These are phyloP conservation scores for Axinella damicornis DNA, from an alignment of 37 sponge, comb jelly and placozoan species.

Conservation along the genomic window DNA sequence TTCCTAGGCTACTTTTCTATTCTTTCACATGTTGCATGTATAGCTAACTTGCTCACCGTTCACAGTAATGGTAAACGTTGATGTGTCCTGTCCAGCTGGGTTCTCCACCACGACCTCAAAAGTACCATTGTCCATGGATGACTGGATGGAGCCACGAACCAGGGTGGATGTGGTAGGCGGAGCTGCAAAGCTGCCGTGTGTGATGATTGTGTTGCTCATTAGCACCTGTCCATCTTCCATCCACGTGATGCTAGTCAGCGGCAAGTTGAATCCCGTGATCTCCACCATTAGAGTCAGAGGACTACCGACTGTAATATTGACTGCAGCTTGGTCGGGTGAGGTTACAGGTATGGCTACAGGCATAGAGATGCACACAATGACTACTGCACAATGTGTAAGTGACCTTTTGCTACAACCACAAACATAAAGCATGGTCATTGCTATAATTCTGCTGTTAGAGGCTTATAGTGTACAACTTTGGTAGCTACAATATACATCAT, in stretches of 20 bases:
- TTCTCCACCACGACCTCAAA: conserved; percentile 27
- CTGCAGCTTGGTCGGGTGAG: no score
- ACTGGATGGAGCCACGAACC: background rate
- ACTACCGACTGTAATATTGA: background rate
- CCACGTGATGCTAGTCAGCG: conserved; percentile 18
- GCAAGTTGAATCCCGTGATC: conserved; percentile 44
- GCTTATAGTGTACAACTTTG: no score
- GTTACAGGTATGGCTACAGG: no score
- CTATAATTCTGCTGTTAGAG: no score
- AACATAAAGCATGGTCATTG: no score
- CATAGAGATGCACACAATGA: no score
- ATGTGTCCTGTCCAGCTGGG: conserved; percentile 7
- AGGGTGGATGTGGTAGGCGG: conserved; percentile 5
- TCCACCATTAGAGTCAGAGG: background rate
- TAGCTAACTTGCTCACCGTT: conserved; percentile 8
- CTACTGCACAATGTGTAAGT: no score
- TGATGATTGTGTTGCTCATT: conserved; percentile 1
- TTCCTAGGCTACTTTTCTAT: no score
- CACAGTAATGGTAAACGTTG: conserved; percentile 25
- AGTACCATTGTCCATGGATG: conserved; percentile 12
- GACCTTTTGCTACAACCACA: no score
- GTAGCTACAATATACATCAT: no score
- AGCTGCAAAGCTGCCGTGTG: background rate
- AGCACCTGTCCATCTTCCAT: background rate
- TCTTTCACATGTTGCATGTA: no score